phyloP scores from a whole-genome alignment of 2,113 vertebrate genomes.

The Calypte anna region DNA sequence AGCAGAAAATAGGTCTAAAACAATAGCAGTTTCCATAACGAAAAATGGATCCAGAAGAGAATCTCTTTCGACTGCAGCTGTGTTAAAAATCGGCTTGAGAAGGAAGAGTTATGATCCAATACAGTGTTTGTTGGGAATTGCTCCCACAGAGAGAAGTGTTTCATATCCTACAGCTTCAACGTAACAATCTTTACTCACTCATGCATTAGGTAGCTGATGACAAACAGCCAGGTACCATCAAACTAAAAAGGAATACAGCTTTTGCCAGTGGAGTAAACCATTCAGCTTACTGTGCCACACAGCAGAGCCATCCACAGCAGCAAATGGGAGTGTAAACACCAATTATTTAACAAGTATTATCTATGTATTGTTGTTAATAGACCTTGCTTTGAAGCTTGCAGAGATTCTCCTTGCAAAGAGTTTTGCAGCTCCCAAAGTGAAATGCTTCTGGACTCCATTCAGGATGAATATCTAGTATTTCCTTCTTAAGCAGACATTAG shows the following conservation, averaged over 20 bases:
- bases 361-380: background rate
- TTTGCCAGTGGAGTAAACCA: background rate
- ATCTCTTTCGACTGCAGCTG: background rate
- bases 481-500: background rate
- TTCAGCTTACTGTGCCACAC: background rate
- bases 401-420: background rate
- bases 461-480: background rate
- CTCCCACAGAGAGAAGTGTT: background rate
- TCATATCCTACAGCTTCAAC: background rate
- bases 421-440: background rate
- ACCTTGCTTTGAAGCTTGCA: background rate
- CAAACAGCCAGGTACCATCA: background rate
- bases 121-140: background rate
- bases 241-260: background rate
- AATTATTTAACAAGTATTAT: constrained; percentile 24
- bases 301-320: background rate
- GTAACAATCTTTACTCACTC: background rate
- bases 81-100: background rate
- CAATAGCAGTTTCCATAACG: background rate
- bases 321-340: background rate
- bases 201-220: background rate
- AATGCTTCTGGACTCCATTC: background rate
- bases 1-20: constrained; percentile 1
- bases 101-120: background rate
- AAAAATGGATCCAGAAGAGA: background rate